Evolutionary conservation across 1,140 invertebrate genomes (phyloP), one percentile per base, ranked within the genome.

Genomic region (Lepidurus couesii): DNA sequence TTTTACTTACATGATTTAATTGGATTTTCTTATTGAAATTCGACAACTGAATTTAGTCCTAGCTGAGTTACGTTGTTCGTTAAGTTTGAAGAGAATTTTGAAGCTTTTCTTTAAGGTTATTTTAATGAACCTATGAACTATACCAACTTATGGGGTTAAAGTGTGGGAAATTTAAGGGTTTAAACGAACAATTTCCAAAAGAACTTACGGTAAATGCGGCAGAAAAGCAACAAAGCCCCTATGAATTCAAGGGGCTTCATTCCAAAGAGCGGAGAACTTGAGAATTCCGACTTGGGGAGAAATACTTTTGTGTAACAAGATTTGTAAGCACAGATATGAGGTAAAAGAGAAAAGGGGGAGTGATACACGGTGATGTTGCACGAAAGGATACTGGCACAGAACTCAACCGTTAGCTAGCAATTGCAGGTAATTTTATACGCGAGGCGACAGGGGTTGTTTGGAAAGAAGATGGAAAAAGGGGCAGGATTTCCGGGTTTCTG

Each of bases 181-280:
- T 4, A 34, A 34, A 34, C 34, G 34, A 34, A 0, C 4, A 3
- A 7, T 47, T 47, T 47, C 10, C 45, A 65, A n/a, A 65, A 13
- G 53, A 65, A 65, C 53, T 65, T 65, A 65, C 53, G 21, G 21
- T 65, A 65, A n/a, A 16, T 16, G 53, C 21, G 53, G 3, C 53
- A 65, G 21, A 65, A 65, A n/a, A 65, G 8, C 8, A 65, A 21
- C 53, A 65, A 65, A 65, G n/a, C 53, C 53, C 53, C 53, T 65
- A 16, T 65, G 53, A 65, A 65, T 65, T 65, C 53, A n/a, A 65
- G 53, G 53, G 53, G 53, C 53, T 65, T 65, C 53, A 65, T 65
- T 21, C 53, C 53, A 21, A 65, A 65, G 16, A 65, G 16, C 13
- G 8, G 16, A 65, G 53, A 13, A 65, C 53, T 65, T 0, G 13